Evolutionary conservation across 2,888 invertebrate species (phyloP).

Genomic region (Nemapogon koenigi): DNA sequence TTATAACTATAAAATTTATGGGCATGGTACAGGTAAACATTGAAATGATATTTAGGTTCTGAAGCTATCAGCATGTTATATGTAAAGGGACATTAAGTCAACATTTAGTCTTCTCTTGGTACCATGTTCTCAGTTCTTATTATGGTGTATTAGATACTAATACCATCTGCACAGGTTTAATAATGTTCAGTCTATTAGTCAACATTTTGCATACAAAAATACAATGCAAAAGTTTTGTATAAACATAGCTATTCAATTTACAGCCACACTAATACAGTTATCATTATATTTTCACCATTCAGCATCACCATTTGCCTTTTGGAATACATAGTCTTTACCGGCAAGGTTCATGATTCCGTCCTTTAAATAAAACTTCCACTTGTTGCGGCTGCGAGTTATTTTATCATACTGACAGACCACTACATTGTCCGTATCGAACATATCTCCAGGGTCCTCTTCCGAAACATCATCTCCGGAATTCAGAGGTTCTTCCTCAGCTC

Average conservation of each 20-base stretch:
- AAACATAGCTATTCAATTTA: too few relatives aligned
- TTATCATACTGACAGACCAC: slow-evolving; percentile 99
- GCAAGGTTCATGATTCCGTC: slow-evolving; percentile 99
- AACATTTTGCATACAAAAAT: slow-evolving; percentile 10
- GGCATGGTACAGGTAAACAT: too few relatives aligned
- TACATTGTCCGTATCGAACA: slow-evolving; percentile 99
- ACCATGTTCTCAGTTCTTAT: too few relatives aligned
- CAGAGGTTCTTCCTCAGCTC: slow-evolving; percentile 82
- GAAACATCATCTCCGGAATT: slow-evolving; percentile 98
- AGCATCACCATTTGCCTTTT: slow-evolving; percentile 98
- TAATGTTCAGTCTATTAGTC: too few relatives aligned
- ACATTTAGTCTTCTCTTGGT: too few relatives aligned
- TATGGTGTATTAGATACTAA: too few relatives aligned
- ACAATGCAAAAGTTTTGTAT: slow-evolving; percentile 7
- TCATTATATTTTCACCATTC: slow-evolving; percentile 87
- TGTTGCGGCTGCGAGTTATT: slow-evolving; percentile 97
- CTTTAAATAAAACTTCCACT: slow-evolving; percentile 99
- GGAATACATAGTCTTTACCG: slow-evolving; percentile 98
- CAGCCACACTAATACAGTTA: too few relatives aligned
- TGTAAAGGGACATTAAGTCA: too few relatives aligned
- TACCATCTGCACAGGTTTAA: too few relatives aligned
- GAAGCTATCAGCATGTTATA: too few relatives aligned
- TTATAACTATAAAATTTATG: too few relatives aligned
- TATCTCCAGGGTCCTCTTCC: slow-evolving; percentile 91
- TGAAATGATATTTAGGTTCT: too few relatives aligned